Base-by-base conservation (phyloP, 2,797 vertebrate species). In the Ptychobarbus kaznakovi region DNA sequence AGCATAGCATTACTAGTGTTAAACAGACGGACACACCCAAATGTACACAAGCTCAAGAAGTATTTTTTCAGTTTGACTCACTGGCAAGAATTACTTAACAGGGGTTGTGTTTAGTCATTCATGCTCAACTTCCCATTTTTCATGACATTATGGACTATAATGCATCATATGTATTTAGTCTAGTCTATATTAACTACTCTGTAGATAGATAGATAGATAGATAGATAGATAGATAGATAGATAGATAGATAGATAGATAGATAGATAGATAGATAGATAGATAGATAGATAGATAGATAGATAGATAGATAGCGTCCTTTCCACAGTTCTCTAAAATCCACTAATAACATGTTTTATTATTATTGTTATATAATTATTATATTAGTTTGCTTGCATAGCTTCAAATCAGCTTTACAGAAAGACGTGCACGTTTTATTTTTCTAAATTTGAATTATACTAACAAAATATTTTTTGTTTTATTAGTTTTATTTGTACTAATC, bases 21-120 rank as follows among this genome's bases (percentile, higher is more conserved):
- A n/a, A n/a, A n/a, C n/a, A n/a, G 18, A n/a, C 42, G 79, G 86
- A 84, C 88, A 84, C 88, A 83, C 88, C 88, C 86, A 68, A n/a
- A 89, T 11, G 44, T 42, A 80, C n/a, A 77, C 70, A 20, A 44
- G 2, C 38, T n/a, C 8, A 40, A 77, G 22, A 4, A 40, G 16
- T 22, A 0, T n/a, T 6, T n/a, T 9, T 32, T 83, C 4, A 4
- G 2, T 42, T 1, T 75, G 42, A 74, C 22, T 76, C 81, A 5
- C 13, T 51, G 44, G 35, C n/a, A 65, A 53, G 16, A 68, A 28
- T 77, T 22, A 9, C 44, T 40, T 40, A 77, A 83, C 72, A 75
- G 9, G 20, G 28, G 70, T 7, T 49, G 1, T 28, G 28, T 51
- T 65, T 10, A 75, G 68, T 35, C 58, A 73, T 35, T 74, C 12